Evolutionary conservation across 1,140 invertebrate genomes (phyloP), one percentile per base, ranked within the genome.

Genomic region (Lordiphosa clarofinis): DNA sequence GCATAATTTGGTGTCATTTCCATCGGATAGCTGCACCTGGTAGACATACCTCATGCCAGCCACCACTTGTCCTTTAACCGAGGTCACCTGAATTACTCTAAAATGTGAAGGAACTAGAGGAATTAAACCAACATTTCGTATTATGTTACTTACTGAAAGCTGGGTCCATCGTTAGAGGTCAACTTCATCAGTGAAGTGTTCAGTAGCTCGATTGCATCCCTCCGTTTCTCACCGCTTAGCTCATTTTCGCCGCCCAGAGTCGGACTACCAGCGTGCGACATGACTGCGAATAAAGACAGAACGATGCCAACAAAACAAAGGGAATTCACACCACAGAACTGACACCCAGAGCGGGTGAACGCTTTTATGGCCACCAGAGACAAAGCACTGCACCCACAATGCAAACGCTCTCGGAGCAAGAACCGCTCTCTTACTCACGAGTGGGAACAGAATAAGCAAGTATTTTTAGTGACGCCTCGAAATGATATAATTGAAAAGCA

Each of bases 1-100:
- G 44, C 67, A 61, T n/a, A 67, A 40, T 35, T 79, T 84, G 15
- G 48, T 47, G 1, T 21, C 50, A 1, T 79, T 40, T 0, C 53
- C 73, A 49, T 81, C 56, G 7, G 59, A 33, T 15, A 87, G 58
- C 19, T 87, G 64, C 4, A 70, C 71, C 37, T 84, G 62, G 39
- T 64, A 78, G 33, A 21, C 46, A 5, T 73, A 57, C 6, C 73
- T 47, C 1, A 4, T 31, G 37, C 84, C 84, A 6, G 84, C 36
- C 5, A 87, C 84, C 1, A 71, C 46, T 49, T 87, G 84, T 1
- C 42, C 24, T 0, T 21, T 46, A 7, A 46, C 43, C 11, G 43
- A 33, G 0, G 1, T 10, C 11, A 33, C 43, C 6, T 46, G 24
- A 9, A 46, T 13, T 4, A 28, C 43, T 31, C 43, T 44, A 11